Conservation (phyloP, 2,888 invertebrate species). For the Cremastobaeus sp. region DNA sequence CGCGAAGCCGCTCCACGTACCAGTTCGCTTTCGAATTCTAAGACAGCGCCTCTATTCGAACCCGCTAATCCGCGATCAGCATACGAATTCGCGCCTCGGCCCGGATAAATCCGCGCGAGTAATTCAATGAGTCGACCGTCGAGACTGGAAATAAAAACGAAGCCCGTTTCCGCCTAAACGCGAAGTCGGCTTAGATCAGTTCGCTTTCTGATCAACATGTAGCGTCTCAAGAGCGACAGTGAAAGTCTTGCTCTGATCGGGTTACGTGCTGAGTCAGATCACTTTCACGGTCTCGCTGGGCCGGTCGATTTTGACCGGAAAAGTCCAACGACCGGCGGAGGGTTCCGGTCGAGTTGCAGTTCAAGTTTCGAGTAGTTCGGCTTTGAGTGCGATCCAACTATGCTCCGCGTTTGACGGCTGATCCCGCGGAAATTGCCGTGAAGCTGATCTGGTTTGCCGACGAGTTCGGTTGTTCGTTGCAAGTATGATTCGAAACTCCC, state of each 20-base stretch:
- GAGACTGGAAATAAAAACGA: neutral
- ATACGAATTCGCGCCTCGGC: neutral
- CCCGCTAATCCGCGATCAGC: conserved; percentile 1
- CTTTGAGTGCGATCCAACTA: no score
- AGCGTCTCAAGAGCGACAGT: conserved; percentile 34
- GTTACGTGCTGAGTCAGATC: conserved; percentile 53
- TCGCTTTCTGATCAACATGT: conserved; percentile 35
- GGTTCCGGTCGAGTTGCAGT: no score
- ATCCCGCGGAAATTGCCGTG: neutral
- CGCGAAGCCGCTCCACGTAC: conserved; percentile 37
- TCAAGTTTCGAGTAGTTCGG: no score
- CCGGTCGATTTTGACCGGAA: conserved; percentile 8
- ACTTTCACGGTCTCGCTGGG: conserved; percentile 45
- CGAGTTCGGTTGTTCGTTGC: no score
- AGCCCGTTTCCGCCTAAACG: neutral
- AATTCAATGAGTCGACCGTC: neutral
- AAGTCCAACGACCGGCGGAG: neutral
- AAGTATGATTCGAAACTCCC: conserved; percentile 53
- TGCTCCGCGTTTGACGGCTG: neutral
- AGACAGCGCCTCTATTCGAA: no score
- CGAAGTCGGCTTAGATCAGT: neutral
- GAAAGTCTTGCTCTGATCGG: conserved; percentile 47
- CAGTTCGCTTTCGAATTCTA: conserved; percentile 24
- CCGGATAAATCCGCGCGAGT: no score
- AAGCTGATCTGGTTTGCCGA: neutral